phyloP scores from a whole-genome alignment of 2,888 invertebrate genomes.

The Eristalis tenax region DNA sequence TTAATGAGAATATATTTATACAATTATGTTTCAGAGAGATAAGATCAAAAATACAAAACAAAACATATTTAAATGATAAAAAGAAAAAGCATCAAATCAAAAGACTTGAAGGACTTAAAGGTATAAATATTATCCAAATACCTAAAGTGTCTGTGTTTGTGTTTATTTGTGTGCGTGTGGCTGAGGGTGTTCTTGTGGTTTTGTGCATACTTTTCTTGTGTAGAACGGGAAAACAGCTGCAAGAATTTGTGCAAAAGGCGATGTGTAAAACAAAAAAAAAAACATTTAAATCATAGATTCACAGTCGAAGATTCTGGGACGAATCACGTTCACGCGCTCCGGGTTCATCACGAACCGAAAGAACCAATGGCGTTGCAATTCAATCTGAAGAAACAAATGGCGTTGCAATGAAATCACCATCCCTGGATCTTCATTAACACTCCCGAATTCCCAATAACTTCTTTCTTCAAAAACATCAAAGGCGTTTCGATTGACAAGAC shows the following conservation, averaged over 20 bases:
- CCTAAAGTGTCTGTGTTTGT: background rate
- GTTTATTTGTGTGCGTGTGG: background rate
- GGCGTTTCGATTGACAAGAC: too few relatives aligned
- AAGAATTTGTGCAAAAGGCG: background rate
- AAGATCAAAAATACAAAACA: background rate
- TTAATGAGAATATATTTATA: background rate
- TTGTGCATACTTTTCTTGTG: background rate
- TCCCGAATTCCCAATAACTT: too few relatives aligned
- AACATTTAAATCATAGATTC: too few relatives aligned
- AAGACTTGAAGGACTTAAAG: background rate
- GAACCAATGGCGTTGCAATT: too few relatives aligned
- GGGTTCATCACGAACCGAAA: too few relatives aligned
- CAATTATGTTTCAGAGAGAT: background rate
- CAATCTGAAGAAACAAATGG: too few relatives aligned
- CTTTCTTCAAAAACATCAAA: too few relatives aligned
- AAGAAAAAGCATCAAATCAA: background rate
- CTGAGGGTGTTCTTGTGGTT: background rate
- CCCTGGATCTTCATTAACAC: too few relatives aligned
- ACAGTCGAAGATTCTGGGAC: too few relatives aligned
- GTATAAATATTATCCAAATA: background rate
- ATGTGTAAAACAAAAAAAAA: too few relatives aligned
- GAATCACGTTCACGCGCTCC: too few relatives aligned
- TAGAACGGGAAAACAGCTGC: background rate
- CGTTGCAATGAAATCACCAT: too few relatives aligned
- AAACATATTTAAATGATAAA: background rate